Evolutionary conservation across 2,888 invertebrate genomes (phyloP).

Genomic region (Chymomyza amoena): DNA sequence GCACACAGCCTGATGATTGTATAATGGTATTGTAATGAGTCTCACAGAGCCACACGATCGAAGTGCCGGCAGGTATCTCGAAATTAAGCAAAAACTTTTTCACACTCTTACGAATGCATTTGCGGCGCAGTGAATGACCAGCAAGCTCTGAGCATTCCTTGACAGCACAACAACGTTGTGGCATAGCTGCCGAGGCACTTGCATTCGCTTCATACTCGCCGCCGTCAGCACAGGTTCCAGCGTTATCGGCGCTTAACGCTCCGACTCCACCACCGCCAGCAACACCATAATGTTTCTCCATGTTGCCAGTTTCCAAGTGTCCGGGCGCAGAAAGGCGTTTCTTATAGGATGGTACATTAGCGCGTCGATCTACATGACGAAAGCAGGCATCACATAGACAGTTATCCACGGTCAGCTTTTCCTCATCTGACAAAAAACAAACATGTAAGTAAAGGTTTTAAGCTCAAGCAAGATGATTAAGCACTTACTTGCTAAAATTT

Average conservation of each 20-base stretch:
- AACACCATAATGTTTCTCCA: constrained; percentile 20
- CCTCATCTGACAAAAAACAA: constrained; percentile 82
- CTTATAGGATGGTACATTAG: constrained; percentile 85
- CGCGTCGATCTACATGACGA: constrained; percentile 90
- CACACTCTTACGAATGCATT: constrained; percentile 86
- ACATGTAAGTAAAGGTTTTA: not conserved
- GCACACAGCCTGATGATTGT: constrained; percentile 86
- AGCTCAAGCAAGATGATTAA: not conserved
- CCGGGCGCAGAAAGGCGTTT: constrained; percentile 80
- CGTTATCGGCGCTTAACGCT: not conserved
- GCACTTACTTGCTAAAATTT: constrained; percentile 86
- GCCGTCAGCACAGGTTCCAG: constrained; percentile 37
- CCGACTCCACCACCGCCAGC: not conserved
- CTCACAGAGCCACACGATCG: constrained; percentile 84
- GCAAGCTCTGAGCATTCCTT: constrained; percentile 82
- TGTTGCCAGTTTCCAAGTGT: constrained; percentile 54
- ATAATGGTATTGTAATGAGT: constrained; percentile 86
- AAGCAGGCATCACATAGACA: constrained; percentile 93
- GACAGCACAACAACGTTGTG: constrained; percentile 81
- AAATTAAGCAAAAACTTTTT: constrained; percentile 83
- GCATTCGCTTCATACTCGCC: constrained; percentile 39
- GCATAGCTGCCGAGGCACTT: constrained; percentile 8
- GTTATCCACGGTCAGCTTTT: constrained; percentile 89
- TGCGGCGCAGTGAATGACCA: constrained; percentile 84
- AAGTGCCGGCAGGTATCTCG: constrained; percentile 81